Evolutionary conservation across 1,140 invertebrate species (phyloP).

Genomic region (Linepithema humile): DNA sequence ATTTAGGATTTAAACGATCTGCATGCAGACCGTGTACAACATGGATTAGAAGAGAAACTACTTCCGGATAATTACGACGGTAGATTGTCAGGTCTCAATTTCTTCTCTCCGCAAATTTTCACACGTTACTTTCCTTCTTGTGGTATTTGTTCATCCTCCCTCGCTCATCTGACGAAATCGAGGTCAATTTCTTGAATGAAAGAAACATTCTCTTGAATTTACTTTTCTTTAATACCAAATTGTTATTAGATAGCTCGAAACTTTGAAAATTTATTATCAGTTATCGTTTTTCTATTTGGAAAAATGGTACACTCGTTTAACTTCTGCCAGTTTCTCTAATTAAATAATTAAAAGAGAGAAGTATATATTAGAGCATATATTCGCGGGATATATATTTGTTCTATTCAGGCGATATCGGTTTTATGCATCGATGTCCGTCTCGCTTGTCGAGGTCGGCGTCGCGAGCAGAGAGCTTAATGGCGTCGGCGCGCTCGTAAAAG

Average conservation of each 20-base stretch:
- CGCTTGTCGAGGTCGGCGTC: neutral
- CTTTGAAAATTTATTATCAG: too few species aligned
- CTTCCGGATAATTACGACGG: conserved; percentile 26
- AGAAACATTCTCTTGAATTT: neutral
- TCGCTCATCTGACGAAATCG: neutral
- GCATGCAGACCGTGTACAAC: neutral
- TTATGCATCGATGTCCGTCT: conserved; percentile 31
- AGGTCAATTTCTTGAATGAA: neutral
- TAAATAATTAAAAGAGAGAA: too few species aligned
- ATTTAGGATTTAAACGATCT: neutral
- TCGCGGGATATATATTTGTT: too few species aligned
- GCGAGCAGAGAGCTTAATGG: conserved; percentile 13
- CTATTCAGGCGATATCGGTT: conserved; percentile 19
- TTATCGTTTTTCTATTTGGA: too few species aligned
- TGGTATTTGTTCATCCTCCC: neutral
- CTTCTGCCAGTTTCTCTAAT: too few species aligned
- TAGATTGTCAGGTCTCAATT: conserved; percentile 29
- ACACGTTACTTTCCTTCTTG: conserved; percentile 26
- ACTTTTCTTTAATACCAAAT: too few species aligned
- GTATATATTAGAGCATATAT: too few species aligned
- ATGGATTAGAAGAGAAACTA: conserved; percentile 20
- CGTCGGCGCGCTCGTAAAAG: conserved; percentile 33
- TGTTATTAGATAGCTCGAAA: too few species aligned
- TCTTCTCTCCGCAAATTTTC: conserved; percentile 6
- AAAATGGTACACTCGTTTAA: too few species aligned